phyloP scores from a whole-genome alignment of 2,113 vertebrate genomes.

The Brienomyrus brachyistius region DNA sequence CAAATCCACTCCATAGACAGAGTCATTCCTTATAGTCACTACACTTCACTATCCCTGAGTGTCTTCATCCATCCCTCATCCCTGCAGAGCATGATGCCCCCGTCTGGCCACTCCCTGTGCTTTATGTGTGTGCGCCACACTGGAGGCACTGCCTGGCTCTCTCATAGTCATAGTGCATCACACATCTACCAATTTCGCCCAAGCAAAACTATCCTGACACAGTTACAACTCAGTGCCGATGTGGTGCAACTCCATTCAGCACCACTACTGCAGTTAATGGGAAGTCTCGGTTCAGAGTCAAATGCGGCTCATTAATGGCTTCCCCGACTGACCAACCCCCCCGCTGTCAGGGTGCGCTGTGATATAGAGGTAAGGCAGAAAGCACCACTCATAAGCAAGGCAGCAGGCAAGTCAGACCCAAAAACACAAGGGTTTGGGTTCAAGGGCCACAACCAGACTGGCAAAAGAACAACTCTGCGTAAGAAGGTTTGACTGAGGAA shows the following conservation, averaged over 20 bases:
- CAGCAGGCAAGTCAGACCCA: neutral
- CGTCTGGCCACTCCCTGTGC: neutral
- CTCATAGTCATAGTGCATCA: neutral
- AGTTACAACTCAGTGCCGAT: neutral
- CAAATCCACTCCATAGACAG: neutral
- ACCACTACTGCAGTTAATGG: neutral
- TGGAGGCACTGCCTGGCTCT: neutral
- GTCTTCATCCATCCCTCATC: neutral
- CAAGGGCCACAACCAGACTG: neutral
- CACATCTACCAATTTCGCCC: neutral
- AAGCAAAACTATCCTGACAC: neutral
- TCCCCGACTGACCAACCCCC: neutral
- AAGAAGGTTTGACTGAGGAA: neutral
- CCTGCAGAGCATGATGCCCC: neutral
- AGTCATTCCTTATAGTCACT: neutral
- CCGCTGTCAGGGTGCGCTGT: neutral
- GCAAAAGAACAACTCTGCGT: neutral
- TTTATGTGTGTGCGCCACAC: neutral
- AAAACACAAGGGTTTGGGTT: neutral
- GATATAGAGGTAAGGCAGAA: neutral
- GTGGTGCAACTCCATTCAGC: neutral
- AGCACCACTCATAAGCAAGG: neutral
- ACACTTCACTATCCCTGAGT: neutral
- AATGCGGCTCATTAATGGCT: neutral
- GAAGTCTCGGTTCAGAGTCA: neutral